Percentiles rank a stretch among this genome's conserved stretches.
These are phyloP conservation scores for Amphimedon queenslandica DNA, from an alignment of 37 sponge, comb jelly and placozoan genomes.

Conservation along the genomic window DNA sequence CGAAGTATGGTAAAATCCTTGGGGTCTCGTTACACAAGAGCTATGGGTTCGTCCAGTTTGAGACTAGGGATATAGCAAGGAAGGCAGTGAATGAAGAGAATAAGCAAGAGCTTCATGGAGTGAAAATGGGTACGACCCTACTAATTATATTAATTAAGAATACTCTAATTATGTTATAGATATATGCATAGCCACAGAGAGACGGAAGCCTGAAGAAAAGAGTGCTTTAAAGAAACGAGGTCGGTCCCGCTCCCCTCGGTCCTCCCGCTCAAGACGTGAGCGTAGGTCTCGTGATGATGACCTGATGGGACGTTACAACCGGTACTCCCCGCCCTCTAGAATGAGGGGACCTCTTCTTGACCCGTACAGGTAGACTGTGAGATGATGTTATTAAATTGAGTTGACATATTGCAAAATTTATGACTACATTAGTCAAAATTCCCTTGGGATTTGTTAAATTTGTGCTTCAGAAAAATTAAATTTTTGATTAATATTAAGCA, in stretches of 20 bases:
- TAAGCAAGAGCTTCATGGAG: constrained; percentile 29
- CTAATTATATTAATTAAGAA: too few relatives aligned
- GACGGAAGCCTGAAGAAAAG: constrained; percentile 24
- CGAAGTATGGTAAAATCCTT: constrained; percentile 36
- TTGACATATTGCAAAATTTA: too few relatives aligned
- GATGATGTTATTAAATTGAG: too few relatives aligned
- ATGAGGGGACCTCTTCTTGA: neutral
- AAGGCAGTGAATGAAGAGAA: constrained; percentile 35
- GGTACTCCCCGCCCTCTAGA: constrained; percentile 2
- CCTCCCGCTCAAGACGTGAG: neutral
- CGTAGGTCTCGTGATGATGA: constrained; percentile 4
- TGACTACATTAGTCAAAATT: too few relatives aligned
- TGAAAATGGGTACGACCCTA: constrained; percentile 41
- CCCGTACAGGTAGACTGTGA: neutral
- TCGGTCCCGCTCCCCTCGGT: constrained; percentile 2
- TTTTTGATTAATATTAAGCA: too few relatives aligned
- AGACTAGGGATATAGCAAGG: constrained; percentile 42
- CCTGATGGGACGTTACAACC: neutral
- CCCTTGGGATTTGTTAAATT: too few relatives aligned
- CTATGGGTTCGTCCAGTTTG: constrained; percentile 73
- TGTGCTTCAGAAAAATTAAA: too few relatives aligned
- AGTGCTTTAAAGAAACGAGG: neutral
- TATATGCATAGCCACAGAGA: constrained; percentile 46
- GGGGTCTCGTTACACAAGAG: constrained; percentile 61
- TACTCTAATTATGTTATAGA: constrained; percentile 16